Base-by-base conservation (phyloP, 2,797 vertebrate species). In the Anisognathus igniventris region DNA sequence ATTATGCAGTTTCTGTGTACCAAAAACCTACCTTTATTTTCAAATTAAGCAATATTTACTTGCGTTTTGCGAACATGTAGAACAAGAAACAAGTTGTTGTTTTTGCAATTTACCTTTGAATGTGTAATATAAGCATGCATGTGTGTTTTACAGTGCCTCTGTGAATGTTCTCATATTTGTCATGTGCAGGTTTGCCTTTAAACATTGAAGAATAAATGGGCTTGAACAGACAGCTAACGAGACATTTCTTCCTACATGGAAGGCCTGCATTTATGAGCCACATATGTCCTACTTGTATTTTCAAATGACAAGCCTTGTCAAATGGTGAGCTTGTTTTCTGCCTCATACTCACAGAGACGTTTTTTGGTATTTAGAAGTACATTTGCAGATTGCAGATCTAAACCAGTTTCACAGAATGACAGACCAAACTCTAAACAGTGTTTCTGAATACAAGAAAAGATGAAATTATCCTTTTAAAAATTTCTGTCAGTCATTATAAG, bases 371-470 rank as follows among this genome's bases (percentile, higher is more conserved):
- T 79, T 68, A 50, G 83, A 76, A 88, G 30, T 40, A 45, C 11
- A 44, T 90, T 85, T 76, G 21, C 64, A 88, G 79, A 70, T 82
- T 79, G 68, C 64, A 77, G 67, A 94, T 71, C 53, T 84, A 74
- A 80, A 77, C 50, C 68, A 51, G 35, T 71, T 89, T 93, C 68
- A 74, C 67, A 48, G 72, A 67, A 65, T 58, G 91, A 87, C 77
- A 92, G 88, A 90, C 84, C 48, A 89, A 92, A 94, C 86, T 89
- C 64, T 81, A 65, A 94, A 88, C 30, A 54, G 45, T 61, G 31
- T 77, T 96, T 40, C 61, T 85, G 65, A 88, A 87, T 47, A 40
- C 27, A 73, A 68, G 19, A 56, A 24, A 93, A 94, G n/a, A 71
- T 48, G 20, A 85, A 74, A 87, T 87, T 58, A 87, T n/a, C 6